phyloP scores from a whole-genome alignment of 1,140 invertebrate genomes.

The Xylocopa sonorina region DNA sequence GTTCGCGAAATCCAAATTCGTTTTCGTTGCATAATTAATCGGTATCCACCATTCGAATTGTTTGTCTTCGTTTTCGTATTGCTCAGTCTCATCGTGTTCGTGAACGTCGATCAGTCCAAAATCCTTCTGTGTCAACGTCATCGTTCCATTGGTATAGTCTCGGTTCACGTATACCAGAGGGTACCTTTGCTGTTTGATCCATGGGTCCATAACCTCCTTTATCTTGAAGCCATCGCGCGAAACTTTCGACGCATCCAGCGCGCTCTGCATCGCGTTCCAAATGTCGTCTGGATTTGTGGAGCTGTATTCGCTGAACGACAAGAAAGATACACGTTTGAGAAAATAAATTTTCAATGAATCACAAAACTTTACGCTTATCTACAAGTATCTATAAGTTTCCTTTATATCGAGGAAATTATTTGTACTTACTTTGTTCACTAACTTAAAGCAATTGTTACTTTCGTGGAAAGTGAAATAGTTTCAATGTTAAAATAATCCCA shows the following conservation, averaged over 20 bases:
- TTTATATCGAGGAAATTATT: too few species aligned
- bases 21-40: conserved; percentile 79
- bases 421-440: too few species aligned
- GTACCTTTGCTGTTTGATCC: conserved; percentile 87
- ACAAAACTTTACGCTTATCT: too few species aligned
- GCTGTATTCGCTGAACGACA: conserved; percentile 74
- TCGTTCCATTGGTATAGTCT: conserved; percentile 78
- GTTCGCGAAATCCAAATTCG: conserved; percentile 74
- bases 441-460: too few species aligned
- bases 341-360: neutral
- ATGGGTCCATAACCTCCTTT: conserved; percentile 85
- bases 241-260: conserved; percentile 77
- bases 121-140: conserved; percentile 79
- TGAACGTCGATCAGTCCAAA: conserved; percentile 73
- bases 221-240: conserved; percentile 73
- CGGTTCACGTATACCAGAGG: conserved; percentile 85
- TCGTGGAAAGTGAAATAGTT: too few species aligned
- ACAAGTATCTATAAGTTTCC: too few species aligned
- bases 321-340: neutral
- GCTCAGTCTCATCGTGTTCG: conserved; percentile 23
- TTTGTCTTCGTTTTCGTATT: too few species aligned
- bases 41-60: conserved; percentile 79
- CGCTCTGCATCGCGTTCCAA: conserved; percentile 85
- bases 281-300: conserved; percentile 87
- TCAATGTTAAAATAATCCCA: too few species aligned